phyloP scores from a whole-genome alignment of 1,140 invertebrate species.

The Cyphomyrmex costatus region DNA sequence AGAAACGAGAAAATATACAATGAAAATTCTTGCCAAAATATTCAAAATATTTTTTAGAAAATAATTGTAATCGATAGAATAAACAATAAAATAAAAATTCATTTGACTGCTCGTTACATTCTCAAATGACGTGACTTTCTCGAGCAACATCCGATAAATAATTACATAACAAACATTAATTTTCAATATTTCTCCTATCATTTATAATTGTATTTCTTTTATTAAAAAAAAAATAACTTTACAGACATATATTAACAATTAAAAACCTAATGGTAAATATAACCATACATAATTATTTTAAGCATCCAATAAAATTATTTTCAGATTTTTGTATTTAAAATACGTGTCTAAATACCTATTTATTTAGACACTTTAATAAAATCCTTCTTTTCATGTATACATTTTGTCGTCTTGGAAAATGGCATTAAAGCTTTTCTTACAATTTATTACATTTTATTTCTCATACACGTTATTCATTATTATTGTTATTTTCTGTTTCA shows the following conservation, averaged over 20 bases:
- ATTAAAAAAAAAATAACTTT: neutral
- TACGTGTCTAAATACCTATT: too few relatives aligned
- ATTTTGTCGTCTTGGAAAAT: slow-evolving; percentile 14
- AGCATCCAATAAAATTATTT: too few relatives aligned
- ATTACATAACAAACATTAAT: neutral
- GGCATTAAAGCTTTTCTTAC: neutral
- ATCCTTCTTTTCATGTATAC: neutral
- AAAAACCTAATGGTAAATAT: neutral
- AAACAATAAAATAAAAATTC: too few relatives aligned
- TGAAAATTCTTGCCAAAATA: too few relatives aligned
- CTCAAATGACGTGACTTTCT: neutral
- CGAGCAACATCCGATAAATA: slow-evolving; percentile 27
- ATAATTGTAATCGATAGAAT: too few relatives aligned
- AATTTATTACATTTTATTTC: neutral
- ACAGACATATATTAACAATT: neutral
- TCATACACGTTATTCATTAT: neutral
- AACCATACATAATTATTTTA: neutral
- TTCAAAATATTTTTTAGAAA: too few relatives aligned
- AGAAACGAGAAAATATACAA: too few relatives aligned
- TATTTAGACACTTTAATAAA: too few relatives aligned
- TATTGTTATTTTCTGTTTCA: slow-evolving; percentile 73
- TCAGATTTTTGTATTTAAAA: too few relatives aligned
- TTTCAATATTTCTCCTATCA: neutral
- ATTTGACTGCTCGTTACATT: slow-evolving; percentile 1
- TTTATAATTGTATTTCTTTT: neutral